Conservation (phyloP, 2,888 invertebrate genomes). For the Notodromas monacha region DNA sequence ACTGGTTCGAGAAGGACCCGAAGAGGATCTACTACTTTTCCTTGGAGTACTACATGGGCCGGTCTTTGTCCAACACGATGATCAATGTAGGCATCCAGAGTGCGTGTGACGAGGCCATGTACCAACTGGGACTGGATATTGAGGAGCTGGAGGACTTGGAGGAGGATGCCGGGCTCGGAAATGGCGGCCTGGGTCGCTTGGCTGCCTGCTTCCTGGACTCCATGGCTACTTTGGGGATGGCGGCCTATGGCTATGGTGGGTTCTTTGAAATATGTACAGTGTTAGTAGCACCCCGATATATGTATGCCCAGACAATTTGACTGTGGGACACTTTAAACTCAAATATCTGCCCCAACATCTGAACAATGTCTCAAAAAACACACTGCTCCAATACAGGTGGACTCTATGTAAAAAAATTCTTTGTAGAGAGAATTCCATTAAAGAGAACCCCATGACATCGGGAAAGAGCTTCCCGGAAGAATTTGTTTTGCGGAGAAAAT, state of each 20-base stretch:
- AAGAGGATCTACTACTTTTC: constrained; percentile 98
- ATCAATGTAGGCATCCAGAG: constrained; percentile 90
- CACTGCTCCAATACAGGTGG: no score
- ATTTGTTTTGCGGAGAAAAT: no score
- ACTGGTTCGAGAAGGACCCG: constrained; percentile 94
- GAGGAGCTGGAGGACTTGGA: constrained; percentile 90
- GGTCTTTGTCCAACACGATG: constrained; percentile 93
- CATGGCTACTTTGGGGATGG: constrained; percentile 86
- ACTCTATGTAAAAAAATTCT: no score
- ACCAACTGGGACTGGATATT: constrained; percentile 73
- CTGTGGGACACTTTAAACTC: no score
- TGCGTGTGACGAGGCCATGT: constrained; percentile 90
- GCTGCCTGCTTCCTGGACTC: constrained; percentile 97
- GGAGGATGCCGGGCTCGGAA: constrained; percentile 92
- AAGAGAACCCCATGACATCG: no score
- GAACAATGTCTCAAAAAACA: no score
- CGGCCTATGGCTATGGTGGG: constrained; percentile 96
- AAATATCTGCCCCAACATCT: no score
- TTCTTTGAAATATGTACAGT: no score
- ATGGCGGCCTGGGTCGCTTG: constrained; percentile 82
- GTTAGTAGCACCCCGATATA: no score
- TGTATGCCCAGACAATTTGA: no score
- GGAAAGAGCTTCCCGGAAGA: no score
- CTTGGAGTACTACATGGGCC: constrained; percentile 96
- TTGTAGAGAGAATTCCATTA: no score